Base-by-base conservation (phyloP, 1,140 invertebrate species). In the Zophobas morio region DNA sequence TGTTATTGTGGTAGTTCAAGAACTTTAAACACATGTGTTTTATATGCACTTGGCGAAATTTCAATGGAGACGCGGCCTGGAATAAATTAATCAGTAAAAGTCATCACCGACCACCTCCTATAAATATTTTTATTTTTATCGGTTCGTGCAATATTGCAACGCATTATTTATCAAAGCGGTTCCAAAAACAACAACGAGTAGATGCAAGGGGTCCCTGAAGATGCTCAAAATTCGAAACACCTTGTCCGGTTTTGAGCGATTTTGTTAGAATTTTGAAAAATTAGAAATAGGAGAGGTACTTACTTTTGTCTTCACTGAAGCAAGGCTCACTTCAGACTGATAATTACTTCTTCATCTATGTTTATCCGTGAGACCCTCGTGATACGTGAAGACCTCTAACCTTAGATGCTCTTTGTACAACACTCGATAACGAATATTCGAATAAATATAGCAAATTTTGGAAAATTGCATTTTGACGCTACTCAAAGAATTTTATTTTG, bases 401-500 rank as follows among this genome's bases (percentile, higher is more conserved):
- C 36, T 34, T 49, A 47, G 66, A 70, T 70, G 66, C 40, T 40
- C 66, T 49, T 20, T 70, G 46, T 70, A 34, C 40, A 70, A 70
- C 66, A n/a, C 32, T 70, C 6, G 66, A 70, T 70, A 70, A 70
- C 40, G 46, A 70, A 70, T 47, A 70, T 70, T 70, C 33, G 46
- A 70, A 47, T 39, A 36, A 70, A 47, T 46, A 70, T 34, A 47
- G 20, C 40, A 33, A 70, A 46, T 70, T 70, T 70, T 70, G 40
- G 66, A 32, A 47, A 46, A 70, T 37, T 46, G 42, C 42, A 46
- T 46, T 46, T 46, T 46, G 20, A 20, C 20, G 20, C 20, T 20
- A 20, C 20, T 20, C 20, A 20, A 20, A 20, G 20, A 20, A 20
- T 20, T 20, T 20, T 20, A 20, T 20, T 20, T 20, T 20, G 20